A percentile compares a stretch with the other conserved stretches of the same genome.
Conservation (phyloP, 2,113 vertebrate genomes). For the Atlantisia rogersi region DNA sequence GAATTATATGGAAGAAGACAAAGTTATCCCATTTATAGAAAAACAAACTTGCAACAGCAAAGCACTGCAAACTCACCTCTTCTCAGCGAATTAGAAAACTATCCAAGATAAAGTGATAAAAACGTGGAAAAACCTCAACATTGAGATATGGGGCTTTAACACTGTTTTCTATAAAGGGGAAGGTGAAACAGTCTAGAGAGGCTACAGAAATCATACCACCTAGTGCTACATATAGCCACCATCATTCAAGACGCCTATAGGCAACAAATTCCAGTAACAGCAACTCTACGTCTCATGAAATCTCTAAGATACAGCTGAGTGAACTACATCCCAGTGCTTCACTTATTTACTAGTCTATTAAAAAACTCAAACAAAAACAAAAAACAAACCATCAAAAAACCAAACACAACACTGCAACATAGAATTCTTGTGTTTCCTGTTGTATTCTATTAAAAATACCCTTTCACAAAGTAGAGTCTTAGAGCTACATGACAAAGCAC, state of each 20-base stretch:
- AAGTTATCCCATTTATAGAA: not conserved
- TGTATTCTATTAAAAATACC: not conserved
- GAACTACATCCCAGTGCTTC: not conserved
- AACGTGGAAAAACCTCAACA: not conserved
- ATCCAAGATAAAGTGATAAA: not conserved
- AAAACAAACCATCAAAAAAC: not conserved
- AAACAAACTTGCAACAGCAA: not conserved
- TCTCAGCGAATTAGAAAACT: not conserved
- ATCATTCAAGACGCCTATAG: not conserved
- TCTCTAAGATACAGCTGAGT: accelerated
- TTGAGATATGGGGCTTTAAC: not conserved
- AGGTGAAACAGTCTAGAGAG: not conserved
- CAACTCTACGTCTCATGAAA: not conserved
- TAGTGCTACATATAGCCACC: not conserved
- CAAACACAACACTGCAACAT: not conserved
- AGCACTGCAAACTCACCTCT: not conserved
- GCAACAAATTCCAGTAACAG: not conserved
- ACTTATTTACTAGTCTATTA: not conserved
- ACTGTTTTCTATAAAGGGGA: not conserved
- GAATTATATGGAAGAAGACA: not conserved
- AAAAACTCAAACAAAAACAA: not conserved
- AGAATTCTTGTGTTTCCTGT: not conserved
- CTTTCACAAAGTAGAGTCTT: not conserved
- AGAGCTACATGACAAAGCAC: not conserved
- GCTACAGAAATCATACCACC: not conserved